Evolutionary conservation across 1,140 invertebrate genomes (phyloP), one percentile per base, ranked within the genome.

Genomic region (Luehdorfia chinensis): DNA sequence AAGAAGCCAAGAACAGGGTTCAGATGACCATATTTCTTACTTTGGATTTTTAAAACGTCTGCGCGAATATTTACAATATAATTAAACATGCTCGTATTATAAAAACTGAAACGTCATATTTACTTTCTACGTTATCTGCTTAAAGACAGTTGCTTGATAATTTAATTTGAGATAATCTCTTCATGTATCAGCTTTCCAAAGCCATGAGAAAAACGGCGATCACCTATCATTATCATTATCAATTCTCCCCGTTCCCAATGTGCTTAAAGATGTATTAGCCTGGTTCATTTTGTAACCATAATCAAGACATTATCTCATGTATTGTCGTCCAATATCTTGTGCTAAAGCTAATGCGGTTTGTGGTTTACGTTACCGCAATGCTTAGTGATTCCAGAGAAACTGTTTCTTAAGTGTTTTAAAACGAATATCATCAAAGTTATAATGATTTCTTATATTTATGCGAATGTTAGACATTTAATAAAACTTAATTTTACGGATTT

Each of bases 221-320:
- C 19, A 36, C 1, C 1, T 12, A n/a, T n/a, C n/a, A n/a, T n/a
- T 6, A 5, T 6, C 8, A 36, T 36, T 36, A 21, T 21, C 18
- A 21, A 36, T 36, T 36, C 18, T 36, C 33, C 19, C 11, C 15
- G 16, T 16, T 2, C 2, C 8, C n/a, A n/a, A 19, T 36, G n/a
- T 36, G 4, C 33, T 30, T 1, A 6, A 0, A 9, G n/a, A 11
- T n/a, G 14, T 21, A 12, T 36, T 36, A 36, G 1, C 33, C 33
- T 36, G 33, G 33, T 36, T 21, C 31, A 13, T 3, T 32, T 32
- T 6, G 2, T 7, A 12, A 4, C 9, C 11, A 19, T 34, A 16
- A 36, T 36, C 15, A 21, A 21, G 33, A 36, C 33, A 36, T 36
- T 36, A 36, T 36, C 33, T 8, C n/a, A 36, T 19, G n/a, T 34